phyloP scores from a whole-genome alignment of 2,888 invertebrate genomes.

The Choreutis nemorana region DNA sequence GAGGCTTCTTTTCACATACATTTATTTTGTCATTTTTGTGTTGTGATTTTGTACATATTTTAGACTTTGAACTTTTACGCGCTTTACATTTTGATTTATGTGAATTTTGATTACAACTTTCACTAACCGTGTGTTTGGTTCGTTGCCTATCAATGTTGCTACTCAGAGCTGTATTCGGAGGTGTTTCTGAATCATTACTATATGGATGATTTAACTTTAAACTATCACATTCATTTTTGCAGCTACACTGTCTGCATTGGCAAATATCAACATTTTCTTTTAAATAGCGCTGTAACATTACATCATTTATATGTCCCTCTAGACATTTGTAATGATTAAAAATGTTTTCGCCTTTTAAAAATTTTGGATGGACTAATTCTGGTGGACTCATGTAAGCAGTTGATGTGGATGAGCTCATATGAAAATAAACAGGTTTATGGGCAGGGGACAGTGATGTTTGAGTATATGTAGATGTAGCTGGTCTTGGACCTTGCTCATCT shows the following conservation, averaged over 20 bases:
- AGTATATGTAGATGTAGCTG: conserved; percentile 40
- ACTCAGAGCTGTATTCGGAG: conserved; percentile 29
- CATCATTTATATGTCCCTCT: too few relatives aligned
- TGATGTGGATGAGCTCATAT: conserved; percentile 58
- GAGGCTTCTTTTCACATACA: conserved; percentile 9
- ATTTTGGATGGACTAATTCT: conserved; percentile 42
- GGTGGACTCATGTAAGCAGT: conserved; percentile 62
- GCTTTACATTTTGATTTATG: conserved; percentile 16
- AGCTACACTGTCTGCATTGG: conserved; percentile 14
- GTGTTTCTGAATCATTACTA: too few relatives aligned
- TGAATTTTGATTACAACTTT: not conserved
- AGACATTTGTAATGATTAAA: not conserved
- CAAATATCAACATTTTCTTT: conserved; percentile 13
- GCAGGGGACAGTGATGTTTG: conserved; percentile 41
- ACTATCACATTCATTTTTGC: conserved; percentile 12
- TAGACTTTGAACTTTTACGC: conserved; percentile 10
- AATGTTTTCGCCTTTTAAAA: conserved; percentile 22
- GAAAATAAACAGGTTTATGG: conserved; percentile 34
- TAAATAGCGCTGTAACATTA: too few relatives aligned
- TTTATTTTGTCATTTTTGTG: conserved; percentile 14
- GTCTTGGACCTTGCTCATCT: too few relatives aligned
- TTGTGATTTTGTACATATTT: conserved; percentile 12
- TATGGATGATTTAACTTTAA: too few relatives aligned
- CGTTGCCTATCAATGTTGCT: conserved; percentile 13
- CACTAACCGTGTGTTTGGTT: too few relatives aligned